Percentiles rank a stretch among this genome's conserved stretches.
phyloP scores from a whole-genome alignment of 2,888 invertebrate species.

The Cheilosia scutellata region DNA sequence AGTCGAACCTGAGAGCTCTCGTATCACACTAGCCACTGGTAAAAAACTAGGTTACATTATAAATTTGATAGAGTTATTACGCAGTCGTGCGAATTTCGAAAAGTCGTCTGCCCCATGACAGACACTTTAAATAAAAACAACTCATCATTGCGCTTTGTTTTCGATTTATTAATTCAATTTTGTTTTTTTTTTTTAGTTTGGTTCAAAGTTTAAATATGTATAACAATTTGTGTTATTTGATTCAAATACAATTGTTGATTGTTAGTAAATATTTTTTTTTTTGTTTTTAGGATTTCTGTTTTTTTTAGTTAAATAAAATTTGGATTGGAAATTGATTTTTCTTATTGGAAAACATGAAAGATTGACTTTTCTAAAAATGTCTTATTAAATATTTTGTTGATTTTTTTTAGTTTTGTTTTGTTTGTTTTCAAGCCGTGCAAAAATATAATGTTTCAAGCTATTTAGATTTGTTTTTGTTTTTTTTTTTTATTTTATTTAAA shows the following conservation, averaged over 20 bases:
- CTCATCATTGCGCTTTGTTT: slow-evolving; percentile 36
- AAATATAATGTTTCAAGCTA: slow-evolving; percentile 70
- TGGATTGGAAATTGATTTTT: slow-evolving; percentile 47
- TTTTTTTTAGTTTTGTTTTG: slow-evolving; percentile 27
- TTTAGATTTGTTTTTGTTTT: slow-evolving; percentile 48
- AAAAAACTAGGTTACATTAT: too few species aligned
- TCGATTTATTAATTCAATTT: slow-evolving; percentile 64
- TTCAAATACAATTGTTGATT: slow-evolving; percentile 71
- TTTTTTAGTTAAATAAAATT: slow-evolving; percentile 41
- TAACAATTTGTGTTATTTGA: slow-evolving; percentile 57
- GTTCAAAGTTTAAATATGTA: slow-evolving; percentile 56
- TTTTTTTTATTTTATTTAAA: slow-evolving; percentile 24
- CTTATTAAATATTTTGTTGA: slow-evolving; percentile 3
- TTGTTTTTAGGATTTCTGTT: slow-evolving; percentile 10
- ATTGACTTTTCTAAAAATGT: slow-evolving; percentile 44
- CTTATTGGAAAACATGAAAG: slow-evolving; percentile 35
- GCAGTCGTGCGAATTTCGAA: too few species aligned
- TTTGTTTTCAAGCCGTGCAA: slow-evolving; percentile 65
- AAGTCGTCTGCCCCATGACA: too few species aligned
- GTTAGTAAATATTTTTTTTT: slow-evolving; percentile 56
- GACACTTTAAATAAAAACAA: too few species aligned
- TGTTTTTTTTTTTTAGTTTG: slow-evolving; percentile 28
- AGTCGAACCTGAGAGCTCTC: too few species aligned
- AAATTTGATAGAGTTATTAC: too few species aligned
- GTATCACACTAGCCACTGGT: too few species aligned